A percentile compares a stretch with the other conserved stretches of the same genome.
Conservation (phyloP, 2,888 invertebrate species). For the Alsophila aescularia region DNA sequence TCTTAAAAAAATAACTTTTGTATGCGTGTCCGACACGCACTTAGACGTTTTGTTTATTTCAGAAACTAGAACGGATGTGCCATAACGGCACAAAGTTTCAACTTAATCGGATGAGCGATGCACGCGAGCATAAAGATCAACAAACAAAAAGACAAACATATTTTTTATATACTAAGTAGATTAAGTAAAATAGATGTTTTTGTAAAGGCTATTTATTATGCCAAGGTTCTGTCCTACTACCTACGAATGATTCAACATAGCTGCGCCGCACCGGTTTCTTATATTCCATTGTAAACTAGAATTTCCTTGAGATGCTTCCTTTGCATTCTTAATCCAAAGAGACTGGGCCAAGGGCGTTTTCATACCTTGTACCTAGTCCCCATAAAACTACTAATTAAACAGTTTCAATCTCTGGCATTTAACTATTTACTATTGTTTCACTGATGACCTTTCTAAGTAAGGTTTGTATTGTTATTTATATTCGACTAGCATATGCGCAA, state of each 20-base stretch:
- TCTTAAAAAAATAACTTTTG: too few species aligned
- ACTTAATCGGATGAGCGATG: too few species aligned
- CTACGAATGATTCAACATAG: slow-evolving; percentile 21
- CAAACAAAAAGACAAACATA: too few species aligned
- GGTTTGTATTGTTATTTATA: slow-evolving; percentile 44
- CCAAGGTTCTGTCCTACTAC: slow-evolving; percentile 23
- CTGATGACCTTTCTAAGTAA: slow-evolving; percentile 53
- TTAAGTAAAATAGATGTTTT: too few species aligned
- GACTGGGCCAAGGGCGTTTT: slow-evolving; percentile 66
- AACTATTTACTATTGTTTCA: slow-evolving; percentile 67
- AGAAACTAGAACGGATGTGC: too few species aligned
- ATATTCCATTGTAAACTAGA: slow-evolving; percentile 49
- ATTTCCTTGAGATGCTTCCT: slow-evolving; percentile 63
- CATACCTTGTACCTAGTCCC: slow-evolving; percentile 55
- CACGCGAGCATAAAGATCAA: too few species aligned
- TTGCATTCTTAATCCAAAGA: slow-evolving; percentile 55
- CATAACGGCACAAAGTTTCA: too few species aligned
- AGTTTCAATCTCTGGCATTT: slow-evolving; percentile 61
- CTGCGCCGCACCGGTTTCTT: slow-evolving; percentile 23
- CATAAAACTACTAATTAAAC: slow-evolving; percentile 64
- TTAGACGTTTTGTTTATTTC: too few species aligned
- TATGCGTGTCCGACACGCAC: too few species aligned
- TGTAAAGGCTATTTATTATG: not conserved
- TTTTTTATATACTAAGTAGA: too few species aligned
- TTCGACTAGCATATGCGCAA: too few species aligned